Percentiles rank a stretch among this genome's conserved stretches.
These are phyloP conservation scores for Pristiophorus japonicus DNA, from an alignment of 2,113 vertebrate species.

Conservation along the genomic window DNA sequence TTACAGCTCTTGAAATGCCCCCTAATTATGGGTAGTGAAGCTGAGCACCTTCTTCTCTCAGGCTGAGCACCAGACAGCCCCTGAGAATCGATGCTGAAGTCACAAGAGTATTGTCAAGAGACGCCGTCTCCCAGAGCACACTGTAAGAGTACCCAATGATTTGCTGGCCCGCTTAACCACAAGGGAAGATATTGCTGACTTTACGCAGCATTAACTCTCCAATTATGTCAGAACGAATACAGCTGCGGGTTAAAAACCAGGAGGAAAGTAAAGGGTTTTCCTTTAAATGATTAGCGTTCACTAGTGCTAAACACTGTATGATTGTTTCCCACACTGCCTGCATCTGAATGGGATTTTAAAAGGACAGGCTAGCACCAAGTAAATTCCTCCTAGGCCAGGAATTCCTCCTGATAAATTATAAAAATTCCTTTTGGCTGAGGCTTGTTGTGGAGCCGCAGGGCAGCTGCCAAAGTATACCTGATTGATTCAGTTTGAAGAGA, in stretches of 20 bases:
- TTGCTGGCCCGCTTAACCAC: neutral
- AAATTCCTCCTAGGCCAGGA: conserved; percentile 32
- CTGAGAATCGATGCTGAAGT: neutral
- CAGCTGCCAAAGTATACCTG: conserved; percentile 36
- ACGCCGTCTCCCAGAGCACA: neutral
- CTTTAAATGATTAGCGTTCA: neutral
- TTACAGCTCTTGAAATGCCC: neutral
- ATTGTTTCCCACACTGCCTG: neutral
- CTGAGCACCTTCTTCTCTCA: too few relatives aligned
- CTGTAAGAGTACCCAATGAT: neutral
- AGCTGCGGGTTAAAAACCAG: neutral
- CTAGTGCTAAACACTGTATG: neutral
- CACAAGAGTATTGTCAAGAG: neutral
- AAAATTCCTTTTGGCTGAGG: conserved; percentile 34
- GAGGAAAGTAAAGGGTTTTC: neutral
- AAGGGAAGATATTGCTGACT: neutral
- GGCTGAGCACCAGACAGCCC: too few relatives aligned
- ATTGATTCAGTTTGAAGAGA: conserved; percentile 34
- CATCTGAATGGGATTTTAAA: neutral
- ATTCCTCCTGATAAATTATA: conserved; percentile 32
- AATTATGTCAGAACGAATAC: neutral
- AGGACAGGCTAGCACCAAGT: neutral
- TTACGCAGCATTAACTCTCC: neutral
- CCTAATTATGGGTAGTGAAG: neutral
- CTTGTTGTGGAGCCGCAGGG: conserved; percentile 36